Evolutionary conservation across 2,113 vertebrate species (phyloP).

Genomic region (Amphilophus citrinellus): DNA sequence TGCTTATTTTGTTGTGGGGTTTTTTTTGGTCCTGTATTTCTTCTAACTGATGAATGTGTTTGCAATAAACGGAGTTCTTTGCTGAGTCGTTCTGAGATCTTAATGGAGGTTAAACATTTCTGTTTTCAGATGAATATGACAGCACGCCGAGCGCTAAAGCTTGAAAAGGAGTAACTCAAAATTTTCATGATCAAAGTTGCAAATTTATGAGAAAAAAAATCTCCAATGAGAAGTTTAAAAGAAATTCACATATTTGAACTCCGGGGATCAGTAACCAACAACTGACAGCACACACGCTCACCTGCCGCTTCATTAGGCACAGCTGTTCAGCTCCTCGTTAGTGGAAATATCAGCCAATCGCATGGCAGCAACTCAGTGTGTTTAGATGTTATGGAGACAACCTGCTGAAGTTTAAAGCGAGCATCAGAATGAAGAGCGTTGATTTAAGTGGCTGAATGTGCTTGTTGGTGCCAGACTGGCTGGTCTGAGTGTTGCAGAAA

Average conservation of each 20-base stretch:
- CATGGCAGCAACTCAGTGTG: background rate
- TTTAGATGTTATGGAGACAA: background rate
- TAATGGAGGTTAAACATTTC: background rate
- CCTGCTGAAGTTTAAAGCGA: background rate
- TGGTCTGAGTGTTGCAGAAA: background rate
- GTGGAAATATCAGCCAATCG: background rate
- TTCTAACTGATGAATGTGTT: constrained; percentile 15
- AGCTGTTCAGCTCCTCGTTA: too few relatives aligned
- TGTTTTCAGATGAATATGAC: too few relatives aligned
- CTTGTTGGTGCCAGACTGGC: background rate
- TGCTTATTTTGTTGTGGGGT: background rate
- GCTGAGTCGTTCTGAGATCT: background rate
- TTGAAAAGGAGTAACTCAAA: too few relatives aligned
- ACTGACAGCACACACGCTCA: accelerated
- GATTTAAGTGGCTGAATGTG: background rate
- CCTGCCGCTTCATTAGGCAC: too few relatives aligned
- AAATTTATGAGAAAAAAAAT: too few relatives aligned
- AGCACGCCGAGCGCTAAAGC: background rate
- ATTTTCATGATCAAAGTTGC: too few relatives aligned
- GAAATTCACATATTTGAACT: background rate
- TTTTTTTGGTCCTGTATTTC: background rate
- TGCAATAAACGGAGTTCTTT: constrained; percentile 16
- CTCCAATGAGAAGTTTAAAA: background rate
- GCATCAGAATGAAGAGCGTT: accelerated
- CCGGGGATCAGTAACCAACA: background rate